Evolutionary conservation across 2,797 vertebrate species (phyloP), one percentile per base, ranked within the genome.

Genomic region (Oreochromis mossambicus): DNA sequence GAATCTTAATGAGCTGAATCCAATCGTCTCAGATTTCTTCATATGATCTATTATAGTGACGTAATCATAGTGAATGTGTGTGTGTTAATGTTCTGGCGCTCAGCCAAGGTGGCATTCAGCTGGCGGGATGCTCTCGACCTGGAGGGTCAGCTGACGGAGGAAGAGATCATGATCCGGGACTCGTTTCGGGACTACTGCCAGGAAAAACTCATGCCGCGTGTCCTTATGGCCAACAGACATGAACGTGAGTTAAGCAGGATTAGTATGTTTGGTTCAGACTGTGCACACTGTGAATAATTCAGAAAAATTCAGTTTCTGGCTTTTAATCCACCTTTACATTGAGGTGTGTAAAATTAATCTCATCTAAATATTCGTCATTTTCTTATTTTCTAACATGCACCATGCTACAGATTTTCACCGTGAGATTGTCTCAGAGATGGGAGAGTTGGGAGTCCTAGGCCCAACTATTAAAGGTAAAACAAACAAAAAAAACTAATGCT

Each of bases 91-190:
- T 73, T 90, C 82, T 90, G 78, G 77, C 41, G 77, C 86, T 81
- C 90, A 97, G 97, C 96, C 79, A 95, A 88, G 91, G 94, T 91
- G 86, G 26, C 85, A 85, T 98, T 98, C 87, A 94, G 97, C 91
- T 98, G 97, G 97, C 93, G 86, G 3, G 97, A 98, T 78, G 95
- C 96, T 3, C 92, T 98, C 78, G 79, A 95, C 52, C 95, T 98
- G 73, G 97, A 98, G 86, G 92, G 94, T 26, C 97, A 95, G 90
- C 94, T 98, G 89, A 97, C 97, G 0, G 96, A 97, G n/a, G 98
- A 98, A n/a, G 97, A 98, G 94, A 92, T 96, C 83, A 97, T 98
- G 96, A 98, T 98, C 91, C 93, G 97, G 36, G 97, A 98, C 93
- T 96, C 96, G 17, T 97, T 97, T 84, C 96, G 96, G 2, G 94